Conservation (phyloP, 2,797 vertebrate species). For the Antrozous pallidus region DNA sequence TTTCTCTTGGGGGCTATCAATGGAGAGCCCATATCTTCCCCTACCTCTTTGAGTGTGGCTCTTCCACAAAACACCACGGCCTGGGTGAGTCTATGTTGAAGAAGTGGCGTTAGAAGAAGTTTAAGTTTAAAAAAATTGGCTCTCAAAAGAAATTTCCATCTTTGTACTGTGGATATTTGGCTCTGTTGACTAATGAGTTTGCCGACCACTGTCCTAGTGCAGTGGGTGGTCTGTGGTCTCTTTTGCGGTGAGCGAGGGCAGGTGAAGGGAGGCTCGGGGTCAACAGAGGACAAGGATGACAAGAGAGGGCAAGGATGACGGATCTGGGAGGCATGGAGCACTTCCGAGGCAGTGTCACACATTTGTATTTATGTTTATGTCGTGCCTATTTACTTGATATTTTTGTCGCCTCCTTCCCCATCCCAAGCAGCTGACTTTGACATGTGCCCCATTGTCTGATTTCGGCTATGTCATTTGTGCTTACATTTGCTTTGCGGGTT, state of each 20-base stretch:
- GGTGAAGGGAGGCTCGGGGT: neutral
- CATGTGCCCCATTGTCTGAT: slow-evolving; percentile 74
- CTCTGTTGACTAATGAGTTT: too few species aligned
- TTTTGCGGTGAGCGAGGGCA: neutral
- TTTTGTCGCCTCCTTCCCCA: slow-evolving; percentile 48
- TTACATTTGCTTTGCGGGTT: slow-evolving; percentile 70
- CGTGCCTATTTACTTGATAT: slow-evolving; percentile 69
- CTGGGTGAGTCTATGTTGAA: too few species aligned
- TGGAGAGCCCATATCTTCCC: neutral
- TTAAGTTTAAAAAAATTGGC: too few species aligned
- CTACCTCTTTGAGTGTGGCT: too few species aligned
- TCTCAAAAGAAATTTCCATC: too few species aligned
- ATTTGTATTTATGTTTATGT: slow-evolving; percentile 67
- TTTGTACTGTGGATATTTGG: too few species aligned
- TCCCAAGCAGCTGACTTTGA: slow-evolving; percentile 73
- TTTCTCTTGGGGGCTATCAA: neutral
- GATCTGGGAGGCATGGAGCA: neutral
- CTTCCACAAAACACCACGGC: too few species aligned
- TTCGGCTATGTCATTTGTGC: slow-evolving; percentile 66
- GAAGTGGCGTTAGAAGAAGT: too few species aligned
- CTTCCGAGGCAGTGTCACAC: slow-evolving; percentile 29
- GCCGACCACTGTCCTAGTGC: too few species aligned
- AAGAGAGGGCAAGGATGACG: neutral
- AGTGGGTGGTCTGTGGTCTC: neutral
- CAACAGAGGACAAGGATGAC: neutral